These are phyloP conservation scores for Sebastes kiyomatsui DNA, from an alignment of 2,797 vertebrate species.

Conservation along the genomic window DNA sequence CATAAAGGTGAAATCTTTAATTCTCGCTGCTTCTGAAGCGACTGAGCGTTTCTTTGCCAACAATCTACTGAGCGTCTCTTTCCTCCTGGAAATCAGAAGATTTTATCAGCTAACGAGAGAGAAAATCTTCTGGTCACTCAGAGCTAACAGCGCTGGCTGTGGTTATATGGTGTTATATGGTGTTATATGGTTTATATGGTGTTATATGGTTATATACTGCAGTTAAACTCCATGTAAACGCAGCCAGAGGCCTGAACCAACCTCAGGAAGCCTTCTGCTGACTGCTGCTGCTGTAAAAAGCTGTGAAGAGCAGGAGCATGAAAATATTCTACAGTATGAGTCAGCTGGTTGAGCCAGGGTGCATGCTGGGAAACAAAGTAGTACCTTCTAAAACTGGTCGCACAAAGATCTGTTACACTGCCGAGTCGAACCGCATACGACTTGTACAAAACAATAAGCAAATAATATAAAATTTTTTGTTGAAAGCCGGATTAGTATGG, in stretches of 20 bases:
- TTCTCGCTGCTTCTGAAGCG: not conserved
- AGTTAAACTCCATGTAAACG: not conserved
- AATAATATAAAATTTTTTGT: fast-evolving
- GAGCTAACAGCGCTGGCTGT: not conserved
- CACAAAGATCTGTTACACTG: constrained; percentile 21
- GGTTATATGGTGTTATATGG: not conserved
- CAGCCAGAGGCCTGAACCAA: not conserved
- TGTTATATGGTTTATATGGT: no score
- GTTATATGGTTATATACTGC: no score
- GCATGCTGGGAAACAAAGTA: constrained; percentile 54
- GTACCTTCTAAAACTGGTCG: not conserved
- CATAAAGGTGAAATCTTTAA: not conserved
- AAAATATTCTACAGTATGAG: not conserved
- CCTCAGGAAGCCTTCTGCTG: not conserved
- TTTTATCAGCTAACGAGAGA: not conserved
- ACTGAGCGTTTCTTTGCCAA: not conserved
- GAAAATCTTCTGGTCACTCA: constrained; percentile 5
- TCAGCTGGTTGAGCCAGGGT: not conserved
- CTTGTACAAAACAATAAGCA: not conserved
- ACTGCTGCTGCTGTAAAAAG: not conserved
- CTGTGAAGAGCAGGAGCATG: not conserved
- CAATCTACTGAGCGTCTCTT: not conserved
- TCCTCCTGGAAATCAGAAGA: constrained; percentile 10
- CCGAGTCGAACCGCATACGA: not conserved
- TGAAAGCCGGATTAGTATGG: not conserved